Evolutionary conservation across 2,113 vertebrate species (phyloP), one percentile per base, ranked within the genome.

Genomic region (Hystrix cristata): DNA sequence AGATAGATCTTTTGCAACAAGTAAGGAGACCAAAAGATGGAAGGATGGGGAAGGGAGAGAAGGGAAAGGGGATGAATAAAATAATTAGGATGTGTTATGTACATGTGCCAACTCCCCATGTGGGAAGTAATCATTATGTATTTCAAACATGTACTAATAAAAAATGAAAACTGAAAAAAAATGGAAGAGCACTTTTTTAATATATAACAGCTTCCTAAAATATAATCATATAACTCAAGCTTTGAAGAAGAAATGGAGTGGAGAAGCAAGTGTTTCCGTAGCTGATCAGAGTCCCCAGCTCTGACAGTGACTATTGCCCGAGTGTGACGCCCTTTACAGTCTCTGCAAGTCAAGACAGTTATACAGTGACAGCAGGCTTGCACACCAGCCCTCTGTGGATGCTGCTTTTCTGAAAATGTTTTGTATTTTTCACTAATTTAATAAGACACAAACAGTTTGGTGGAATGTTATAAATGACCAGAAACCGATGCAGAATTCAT

Each of bases 401-500:
- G n/a, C 59, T 51, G 29, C 18, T 86, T 55, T 89, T 91, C 57
- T 51, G 21, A 85, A 76, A 80, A 85, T 29, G 34, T 34, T 53
- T 88, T 85, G 21, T 14, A 34, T 48, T 53, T 93, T 59, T 80
- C 31, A 72, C 48, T 67, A 79, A 71, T 84, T 65, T 72, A 84
- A 57, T 57, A 94, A 57, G 18, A 69, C 23, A 8, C 16, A 53
- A 84, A 38, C 8, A 57, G 57, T 38, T 67, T 60, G 13, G 19
- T 55, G 25, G 34, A 72, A 91, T 74, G 62, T 53, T 38, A 43
- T 38, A 27, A 48, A 27, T 62, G 19, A 38, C 25, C 43, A 59
- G 57, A 88, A 85, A 85, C 78, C 81, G 46, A 60, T 86, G 81
- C 60, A 53, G 27, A 96, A 81, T 85, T 74, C 51, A 60, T 3